phyloP scores from a whole-genome alignment of 2,797 vertebrate genomes.

The Alauda arvensis region DNA sequence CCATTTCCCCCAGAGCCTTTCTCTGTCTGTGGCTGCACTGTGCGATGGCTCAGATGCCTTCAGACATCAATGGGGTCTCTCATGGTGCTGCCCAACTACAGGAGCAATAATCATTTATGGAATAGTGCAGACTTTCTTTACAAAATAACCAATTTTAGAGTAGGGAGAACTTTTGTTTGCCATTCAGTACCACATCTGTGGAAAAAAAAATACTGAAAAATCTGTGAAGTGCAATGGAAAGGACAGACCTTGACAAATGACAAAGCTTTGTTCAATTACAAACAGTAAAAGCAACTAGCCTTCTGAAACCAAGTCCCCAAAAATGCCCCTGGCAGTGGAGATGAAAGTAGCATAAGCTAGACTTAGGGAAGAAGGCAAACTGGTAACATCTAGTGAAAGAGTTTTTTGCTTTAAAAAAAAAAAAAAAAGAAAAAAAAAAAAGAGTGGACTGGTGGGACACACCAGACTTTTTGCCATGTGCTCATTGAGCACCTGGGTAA shows the following conservation, averaged over 20 bases:
- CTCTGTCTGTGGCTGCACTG: neutral
- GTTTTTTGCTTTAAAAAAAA: neutral
- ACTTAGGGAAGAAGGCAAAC: conserved; percentile 54
- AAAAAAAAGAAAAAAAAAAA: no score
- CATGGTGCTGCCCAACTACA: neutral
- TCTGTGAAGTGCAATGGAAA: conserved; percentile 30
- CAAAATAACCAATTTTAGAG: conserved; percentile 11
- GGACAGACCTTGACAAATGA: conserved; percentile 39
- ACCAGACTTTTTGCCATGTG: neutral
- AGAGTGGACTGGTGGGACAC: rapidly evolving
- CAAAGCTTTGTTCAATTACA: conserved; percentile 49
- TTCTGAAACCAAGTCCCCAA: neutral
- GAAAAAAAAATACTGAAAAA: conserved; percentile 23
- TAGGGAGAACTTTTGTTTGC: conserved; percentile 11
- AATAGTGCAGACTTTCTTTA: neutral
- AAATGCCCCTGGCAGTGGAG: conserved; percentile 34
- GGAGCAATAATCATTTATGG: neutral
- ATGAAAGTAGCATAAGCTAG: conserved; percentile 36
- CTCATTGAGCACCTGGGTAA: neutral
- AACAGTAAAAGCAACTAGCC: neutral
- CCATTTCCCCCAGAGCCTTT: neutral
- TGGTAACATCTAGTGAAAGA: neutral
- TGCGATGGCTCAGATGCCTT: neutral
- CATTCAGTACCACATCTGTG: conserved; percentile 3
- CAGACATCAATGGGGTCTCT: neutral